Conservation (phyloP, 2,113 vertebrate genomes). For the Bufo bufo region DNA sequence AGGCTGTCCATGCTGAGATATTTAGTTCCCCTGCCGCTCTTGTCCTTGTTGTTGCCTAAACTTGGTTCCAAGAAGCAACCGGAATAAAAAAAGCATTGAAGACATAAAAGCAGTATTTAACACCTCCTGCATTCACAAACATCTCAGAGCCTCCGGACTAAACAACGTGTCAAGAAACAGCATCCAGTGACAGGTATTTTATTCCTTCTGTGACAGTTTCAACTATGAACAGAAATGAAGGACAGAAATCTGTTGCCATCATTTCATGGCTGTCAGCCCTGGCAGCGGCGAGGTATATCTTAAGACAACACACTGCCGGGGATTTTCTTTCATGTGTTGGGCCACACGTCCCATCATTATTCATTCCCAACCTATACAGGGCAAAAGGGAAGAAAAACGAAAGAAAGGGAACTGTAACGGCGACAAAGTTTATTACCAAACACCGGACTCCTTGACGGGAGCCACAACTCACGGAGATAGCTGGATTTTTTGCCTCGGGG, state of each 20-base stretch:
- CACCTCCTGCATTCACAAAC: conserved; percentile 32
- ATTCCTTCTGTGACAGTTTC: conserved; percentile 66
- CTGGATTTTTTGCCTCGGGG: conserved; percentile 35
- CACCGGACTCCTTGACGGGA: conserved; percentile 49
- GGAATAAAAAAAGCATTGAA: conserved; percentile 55
- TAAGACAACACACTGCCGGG: conserved; percentile 69
- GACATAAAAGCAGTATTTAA: conserved; percentile 51
- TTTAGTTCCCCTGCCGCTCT: neutral
- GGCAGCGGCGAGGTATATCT: conserved; percentile 75
- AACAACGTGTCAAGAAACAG: conserved; percentile 52
- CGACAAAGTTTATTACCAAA: conserved; percentile 54
- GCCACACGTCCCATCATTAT: conserved; percentile 66
- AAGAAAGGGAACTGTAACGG: neutral
- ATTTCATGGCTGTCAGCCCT: conserved; percentile 71
- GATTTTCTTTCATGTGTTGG: conserved; percentile 68
- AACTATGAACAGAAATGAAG: conserved; percentile 68
- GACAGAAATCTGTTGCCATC: conserved; percentile 71
- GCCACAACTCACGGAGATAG: conserved; percentile 56
- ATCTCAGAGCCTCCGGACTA: conserved; percentile 54
- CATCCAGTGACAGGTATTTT: conserved; percentile 62
- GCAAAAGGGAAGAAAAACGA: conserved; percentile 3
- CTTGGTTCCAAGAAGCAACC: conserved; percentile 45
- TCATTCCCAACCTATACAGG: conserved; percentile 64
- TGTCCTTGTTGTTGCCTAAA: neutral
- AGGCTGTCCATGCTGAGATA: neutral